Evolutionary conservation across 2,113 vertebrate genomes (phyloP).

Genomic region (Dromaius novaehollandiae): DNA sequence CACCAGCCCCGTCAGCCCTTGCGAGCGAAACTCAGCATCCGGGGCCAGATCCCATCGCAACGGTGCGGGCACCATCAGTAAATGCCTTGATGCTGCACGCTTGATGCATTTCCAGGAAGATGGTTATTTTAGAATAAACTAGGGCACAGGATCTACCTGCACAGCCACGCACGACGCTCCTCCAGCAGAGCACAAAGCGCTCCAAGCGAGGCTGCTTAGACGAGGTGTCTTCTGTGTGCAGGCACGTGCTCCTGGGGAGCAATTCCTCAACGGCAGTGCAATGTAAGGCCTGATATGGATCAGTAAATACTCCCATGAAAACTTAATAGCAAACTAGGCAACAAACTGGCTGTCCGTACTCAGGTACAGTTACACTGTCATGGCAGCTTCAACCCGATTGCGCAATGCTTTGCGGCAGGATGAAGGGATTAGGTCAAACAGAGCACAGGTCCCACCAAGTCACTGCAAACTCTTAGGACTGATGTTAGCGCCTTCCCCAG

Average conservation of each 20-base stretch:
- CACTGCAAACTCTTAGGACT: background rate
- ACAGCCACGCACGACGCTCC: fast-evolving
- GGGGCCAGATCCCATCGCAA: background rate
- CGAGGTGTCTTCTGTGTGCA: fast-evolving
- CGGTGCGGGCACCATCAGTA: background rate
- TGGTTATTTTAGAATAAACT: background rate
- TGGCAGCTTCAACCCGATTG: background rate
- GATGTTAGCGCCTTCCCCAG: background rate
- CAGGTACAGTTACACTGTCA: background rate
- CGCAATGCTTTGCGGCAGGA: background rate
- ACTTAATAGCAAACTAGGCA: background rate
- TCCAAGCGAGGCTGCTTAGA: fast-evolving
- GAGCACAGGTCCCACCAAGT: background rate
- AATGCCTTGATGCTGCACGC: fast-evolving
- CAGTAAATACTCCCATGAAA: background rate
- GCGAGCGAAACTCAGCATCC: too few species aligned
- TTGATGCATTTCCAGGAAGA: background rate
- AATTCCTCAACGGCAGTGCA: background rate
- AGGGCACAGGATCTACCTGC: background rate
- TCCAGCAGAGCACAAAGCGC: fast-evolving
- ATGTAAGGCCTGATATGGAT: background rate
- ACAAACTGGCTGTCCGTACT: background rate
- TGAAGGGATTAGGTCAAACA: too few species aligned
- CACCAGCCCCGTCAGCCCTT: too few species aligned
- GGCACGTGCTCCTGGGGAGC: background rate